Evolutionary conservation across 2,113 vertebrate genomes (phyloP).

Genomic region (Cololabis saira): DNA sequence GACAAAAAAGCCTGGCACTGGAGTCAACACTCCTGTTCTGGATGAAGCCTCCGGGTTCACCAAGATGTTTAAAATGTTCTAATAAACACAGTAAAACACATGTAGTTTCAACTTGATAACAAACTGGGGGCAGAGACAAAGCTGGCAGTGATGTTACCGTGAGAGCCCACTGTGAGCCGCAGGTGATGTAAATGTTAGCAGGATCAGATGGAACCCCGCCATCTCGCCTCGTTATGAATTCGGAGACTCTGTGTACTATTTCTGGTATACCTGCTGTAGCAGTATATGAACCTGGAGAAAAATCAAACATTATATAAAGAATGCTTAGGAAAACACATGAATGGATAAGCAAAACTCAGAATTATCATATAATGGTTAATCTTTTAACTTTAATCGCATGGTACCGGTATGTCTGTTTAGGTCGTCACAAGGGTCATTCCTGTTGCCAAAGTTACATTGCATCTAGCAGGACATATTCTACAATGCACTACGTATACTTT

Average conservation of each 20-base stretch:
- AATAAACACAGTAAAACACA: neutral
- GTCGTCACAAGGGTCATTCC: too few relatives aligned
- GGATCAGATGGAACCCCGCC: constrained; percentile 66
- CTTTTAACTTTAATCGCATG: too few relatives aligned
- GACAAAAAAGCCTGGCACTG: constrained; percentile 52
- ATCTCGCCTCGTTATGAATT: constrained; percentile 77
- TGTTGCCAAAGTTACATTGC: too few relatives aligned
- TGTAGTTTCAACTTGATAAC: neutral
- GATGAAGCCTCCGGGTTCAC: constrained; percentile 37
- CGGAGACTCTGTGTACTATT: constrained; percentile 57
- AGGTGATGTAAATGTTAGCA: constrained; percentile 69
- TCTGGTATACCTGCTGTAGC: constrained; percentile 39
- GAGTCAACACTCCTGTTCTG: constrained; percentile 70
- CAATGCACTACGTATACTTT: too few relatives aligned
- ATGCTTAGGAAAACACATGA: neutral
- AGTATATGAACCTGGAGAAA: constrained; percentile 70
- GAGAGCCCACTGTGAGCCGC: constrained; percentile 70
- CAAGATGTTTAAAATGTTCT: constrained; percentile 72
- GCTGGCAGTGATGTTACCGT: constrained; percentile 50
- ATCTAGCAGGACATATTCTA: too few relatives aligned
- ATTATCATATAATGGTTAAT: too few relatives aligned
- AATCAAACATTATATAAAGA: neutral
- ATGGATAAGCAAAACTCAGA: too few relatives aligned
- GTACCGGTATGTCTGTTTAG: too few relatives aligned
- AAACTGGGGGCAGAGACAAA: neutral